Base-by-base conservation (phyloP, 2,888 invertebrate species). In the Hemaris fuciformis region DNA sequence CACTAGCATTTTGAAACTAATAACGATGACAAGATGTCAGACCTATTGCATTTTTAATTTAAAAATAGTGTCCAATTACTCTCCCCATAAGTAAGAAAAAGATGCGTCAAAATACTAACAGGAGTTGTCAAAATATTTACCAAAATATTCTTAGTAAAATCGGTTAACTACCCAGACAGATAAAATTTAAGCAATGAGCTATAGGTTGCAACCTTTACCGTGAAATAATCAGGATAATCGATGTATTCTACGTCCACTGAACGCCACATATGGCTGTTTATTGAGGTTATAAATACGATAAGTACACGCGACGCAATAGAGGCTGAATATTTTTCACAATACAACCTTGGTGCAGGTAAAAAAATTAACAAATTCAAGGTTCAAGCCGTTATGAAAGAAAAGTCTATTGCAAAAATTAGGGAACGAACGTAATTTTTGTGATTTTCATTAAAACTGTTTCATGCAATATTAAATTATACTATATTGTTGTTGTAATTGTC, bases 151-250 rank as follows among this genome's bases (percentile, higher is more conserved):
- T n/a, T n/a, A n/a, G n/a, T n/a, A n/a, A n/a, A n/a, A n/a, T n/a
- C n/a, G n/a, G n/a, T n/a, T n/a, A n/a, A n/a, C n/a, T n/a, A n/a
- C n/a, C n/a, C n/a, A n/a, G n/a, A n/a, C n/a, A 72, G 73, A 76
- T 72, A 77, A 78, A 79, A 65, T 66, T 69, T 64, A 65, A 75
- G 80, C 81, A 81, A 81, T 79, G 68, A 73, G 66, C 73, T 75
- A 78, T 76, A 76, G 75, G 76, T 75, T 72, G 73, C 71, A 10
- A 71, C 71, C 72, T 73, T 75, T 45, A 60, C 66, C 60, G 65
- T 66, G 70, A 66, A 62, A 56, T 56, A 18, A 4, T 1, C 31
- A 18, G 18, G 70, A 68, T 71, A 68, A 69, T 75, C 73, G 60
- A 48, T 41, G 64, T 60, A 71, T 71, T 65, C 73, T 18, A 10